Percentiles rank a stretch among this genome's conserved stretches.
These are phyloP conservation scores for Gnathonemus echidnorhynchus DNA, from an alignment of 2,113 vertebrate species.

Conservation along the genomic window DNA sequence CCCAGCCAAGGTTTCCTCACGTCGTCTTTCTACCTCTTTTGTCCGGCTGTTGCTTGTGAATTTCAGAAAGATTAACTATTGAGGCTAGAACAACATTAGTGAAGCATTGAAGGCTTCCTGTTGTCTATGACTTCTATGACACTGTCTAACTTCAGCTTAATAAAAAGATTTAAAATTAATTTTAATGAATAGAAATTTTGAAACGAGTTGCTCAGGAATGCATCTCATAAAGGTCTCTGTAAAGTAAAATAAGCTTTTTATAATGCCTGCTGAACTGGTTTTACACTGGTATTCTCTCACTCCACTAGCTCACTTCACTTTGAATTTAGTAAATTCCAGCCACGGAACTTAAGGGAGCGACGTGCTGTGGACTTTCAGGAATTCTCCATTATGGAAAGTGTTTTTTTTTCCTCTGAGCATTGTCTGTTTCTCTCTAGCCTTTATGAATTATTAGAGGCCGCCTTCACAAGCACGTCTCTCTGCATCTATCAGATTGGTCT, in stretches of 20 bases:
- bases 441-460: not conserved
- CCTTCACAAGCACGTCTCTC: not conserved
- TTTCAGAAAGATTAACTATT: not conserved
- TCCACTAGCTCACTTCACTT: not conserved
- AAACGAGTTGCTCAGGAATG: not conserved
- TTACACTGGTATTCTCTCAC: not conserved
- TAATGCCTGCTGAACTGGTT: not conserved
- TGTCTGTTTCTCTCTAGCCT: not conserved
- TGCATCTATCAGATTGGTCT: not conserved
- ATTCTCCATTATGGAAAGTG: not conserved
- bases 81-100: not conserved
- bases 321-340: not conserved
- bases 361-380: not conserved
- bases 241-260: not conserved
- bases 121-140: not conserved
- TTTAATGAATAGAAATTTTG: not conserved
- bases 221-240: not conserved
- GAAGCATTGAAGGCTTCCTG: not conserved
- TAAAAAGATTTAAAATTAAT: not conserved
- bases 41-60: not conserved
- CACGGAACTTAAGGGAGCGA: not conserved
- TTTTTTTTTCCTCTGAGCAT: not conserved
- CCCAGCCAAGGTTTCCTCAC: not conserved
- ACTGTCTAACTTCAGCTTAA: not conserved
- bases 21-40: not conserved